These are phyloP conservation scores for Dinomys branickii DNA, from an alignment of 2,113 vertebrate genomes.

Conservation along the genomic window DNA sequence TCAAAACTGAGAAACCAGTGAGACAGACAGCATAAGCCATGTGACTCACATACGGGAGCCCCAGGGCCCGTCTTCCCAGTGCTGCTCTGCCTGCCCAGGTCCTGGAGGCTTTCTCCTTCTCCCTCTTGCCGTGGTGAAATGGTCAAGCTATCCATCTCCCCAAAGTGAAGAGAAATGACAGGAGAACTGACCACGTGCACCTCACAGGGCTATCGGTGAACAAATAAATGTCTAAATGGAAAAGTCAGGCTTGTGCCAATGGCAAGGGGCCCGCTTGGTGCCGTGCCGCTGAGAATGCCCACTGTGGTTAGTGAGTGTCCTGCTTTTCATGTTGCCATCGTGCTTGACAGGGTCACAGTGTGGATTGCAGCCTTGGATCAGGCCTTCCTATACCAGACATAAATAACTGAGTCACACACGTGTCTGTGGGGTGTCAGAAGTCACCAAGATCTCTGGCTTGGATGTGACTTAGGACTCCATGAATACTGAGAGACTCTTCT, in stretches of 20 bases:
- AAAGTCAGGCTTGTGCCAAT: constrained; percentile 50
- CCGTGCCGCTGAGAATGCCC: not conserved
- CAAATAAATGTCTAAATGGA: constrained; percentile 46
- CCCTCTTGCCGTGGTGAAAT: constrained; percentile 34
- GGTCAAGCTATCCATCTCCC: constrained; percentile 54
- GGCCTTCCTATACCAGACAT: not conserved
- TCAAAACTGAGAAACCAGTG: constrained; percentile 17
- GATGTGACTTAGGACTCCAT: not conserved
- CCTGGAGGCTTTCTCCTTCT: not conserved
- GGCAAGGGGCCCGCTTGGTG: not conserved
- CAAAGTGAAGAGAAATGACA: constrained; percentile 47
- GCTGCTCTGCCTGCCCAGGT: not conserved
- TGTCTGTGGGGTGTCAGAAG: not conserved
- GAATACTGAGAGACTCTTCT: not conserved
- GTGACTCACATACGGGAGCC: not conserved
- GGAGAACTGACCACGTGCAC: not conserved
- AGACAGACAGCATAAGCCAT: constrained; percentile 27
- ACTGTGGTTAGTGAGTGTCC: not conserved
- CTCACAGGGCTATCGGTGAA: constrained; percentile 37
- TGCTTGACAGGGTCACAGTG: not conserved
- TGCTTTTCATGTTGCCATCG: not conserved
- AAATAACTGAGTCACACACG: not conserved
- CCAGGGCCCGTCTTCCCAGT: not conserved
- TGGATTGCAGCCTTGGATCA: not conserved
- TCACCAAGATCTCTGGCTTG: not conserved